Evolutionary conservation across 2,797 vertebrate species (phyloP), one percentile per base, ranked within the genome.

Genomic region (Nothura maculosa): DNA sequence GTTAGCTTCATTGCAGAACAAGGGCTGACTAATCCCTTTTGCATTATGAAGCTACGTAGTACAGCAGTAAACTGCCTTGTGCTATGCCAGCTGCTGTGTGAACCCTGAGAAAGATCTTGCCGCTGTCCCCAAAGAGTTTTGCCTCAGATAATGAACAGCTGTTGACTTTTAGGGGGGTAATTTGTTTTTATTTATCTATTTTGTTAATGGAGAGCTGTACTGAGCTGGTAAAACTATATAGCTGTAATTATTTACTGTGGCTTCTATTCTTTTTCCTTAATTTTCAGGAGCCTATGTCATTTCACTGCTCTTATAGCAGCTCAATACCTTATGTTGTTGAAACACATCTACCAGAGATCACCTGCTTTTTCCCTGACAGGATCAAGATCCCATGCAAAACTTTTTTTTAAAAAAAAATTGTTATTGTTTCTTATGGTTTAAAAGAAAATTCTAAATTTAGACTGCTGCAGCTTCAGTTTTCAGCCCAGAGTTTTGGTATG

Each of bases 381-480:
- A 73, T n/a, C 19, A 61, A 45, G 87, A 76, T 68, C 2, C 0
- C 20, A n/a, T 34, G 13, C 24, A 48, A 22, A 3, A 4, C 11
- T 17, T 48, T 5, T 16, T 43, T 66, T 6, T n/a, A n/a, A n/a
- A n/a, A n/a, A n/a, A n/a, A n/a, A n/a, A 74, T 70, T 83, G 20
- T 72, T 78, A 73, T 16, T 3, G 67, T 66, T 82, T 38, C 4
- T 45, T 8, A 28, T 24, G 10, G 6, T 89, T 85, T 66, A 68
- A 27, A 72, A 81, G 28, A 68, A 89, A 76, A 10, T 9, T 77
- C 22, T 20, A 32, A 21, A 62, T 32, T 66, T 32, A 45, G 42
- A 40, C 36, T 73, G 86, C 57, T 84, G 34, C 8, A 79, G 22
- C 32, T 84, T 86, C 45, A 52, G 16, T 72, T 76, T 93, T 57